phyloP scores from a whole-genome alignment of 2,113 vertebrate genomes.

The Potamarius usumacintae region DNA sequence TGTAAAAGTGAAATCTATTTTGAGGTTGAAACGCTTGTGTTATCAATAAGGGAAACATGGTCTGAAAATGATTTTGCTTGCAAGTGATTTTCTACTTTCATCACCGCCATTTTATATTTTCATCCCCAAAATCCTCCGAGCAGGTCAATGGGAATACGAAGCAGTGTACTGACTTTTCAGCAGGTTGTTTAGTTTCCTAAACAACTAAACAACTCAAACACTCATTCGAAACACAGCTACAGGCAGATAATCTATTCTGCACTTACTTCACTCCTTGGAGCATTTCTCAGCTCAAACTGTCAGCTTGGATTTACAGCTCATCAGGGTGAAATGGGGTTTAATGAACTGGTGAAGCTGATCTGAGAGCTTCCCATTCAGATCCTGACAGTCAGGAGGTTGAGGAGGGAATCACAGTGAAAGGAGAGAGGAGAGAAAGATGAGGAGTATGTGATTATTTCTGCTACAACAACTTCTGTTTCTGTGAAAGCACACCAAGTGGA shows the following conservation, averaged over 20 bases:
- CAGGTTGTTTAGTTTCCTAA: background rate
- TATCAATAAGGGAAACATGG: background rate
- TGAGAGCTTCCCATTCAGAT: slow-evolving; percentile 59
- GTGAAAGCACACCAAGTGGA: background rate
- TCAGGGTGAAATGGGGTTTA: slow-evolving; percentile 75
- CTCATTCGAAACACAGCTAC: background rate
- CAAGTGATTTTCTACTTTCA: background rate
- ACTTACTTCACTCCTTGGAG: background rate
- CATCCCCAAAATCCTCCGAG: background rate
- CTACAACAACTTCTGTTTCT: slow-evolving; percentile 14
- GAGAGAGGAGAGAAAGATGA: background rate
- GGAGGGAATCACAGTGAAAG: slow-evolving; percentile 49
- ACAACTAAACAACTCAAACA: background rate
- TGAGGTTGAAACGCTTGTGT: no score
- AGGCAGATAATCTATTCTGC: background rate
- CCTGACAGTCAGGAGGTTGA: slow-evolving; percentile 51
- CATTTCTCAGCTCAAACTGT: slow-evolving; percentile 39
- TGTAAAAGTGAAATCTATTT: no score
- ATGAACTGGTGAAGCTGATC: slow-evolving; percentile 76
- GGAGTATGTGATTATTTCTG: background rate
- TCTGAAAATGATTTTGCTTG: background rate
- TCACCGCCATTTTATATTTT: background rate
- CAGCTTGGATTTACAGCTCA: slow-evolving; percentile 79
- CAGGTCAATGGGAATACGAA: background rate
- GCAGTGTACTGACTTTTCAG: background rate